Evolutionary conservation across 2,797 vertebrate species (phyloP), one percentile per base, ranked within the genome.

Genomic region (Betta splendens): DNA sequence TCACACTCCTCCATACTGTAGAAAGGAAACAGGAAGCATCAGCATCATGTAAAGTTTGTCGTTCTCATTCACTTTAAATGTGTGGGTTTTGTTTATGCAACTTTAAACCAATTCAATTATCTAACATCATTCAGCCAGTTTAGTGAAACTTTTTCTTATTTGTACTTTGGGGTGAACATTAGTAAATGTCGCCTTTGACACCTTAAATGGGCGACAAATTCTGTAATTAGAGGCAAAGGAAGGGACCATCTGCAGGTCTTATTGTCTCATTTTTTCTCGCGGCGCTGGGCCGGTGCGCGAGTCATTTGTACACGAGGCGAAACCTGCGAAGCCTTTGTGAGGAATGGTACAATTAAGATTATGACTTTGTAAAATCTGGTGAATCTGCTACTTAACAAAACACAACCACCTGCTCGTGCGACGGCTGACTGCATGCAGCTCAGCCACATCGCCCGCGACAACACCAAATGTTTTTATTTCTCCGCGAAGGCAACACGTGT

Each of bases 1-100:
- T 99, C 98, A 71, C 98, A 99, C 80, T 99, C 98, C 89, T 99
- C 98, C 98, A 99, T 99, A 53, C 98, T 99, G 77, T 22, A 9
- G 40, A 67, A 32, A 62, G n/a, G 6, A 20, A 10, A 21, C 33
- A 2, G 5, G 22, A 17, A 18, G 4, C 16, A 18, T 22, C 5
- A 25, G 18, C 4, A 3, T 1, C 13, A 20, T 36, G 7, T 38
- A 20, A 54, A 1, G 5, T 20, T 3, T 7, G 15, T 21, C 18
- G 0, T 22, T 0, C 2, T 47, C 16, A 35, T 49, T 37, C 13
- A 51, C 12, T 40, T 11, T 11, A 39, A 32, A 21, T 13, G 49
- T 35, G 9, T 9, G 22, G 18, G 16, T 33, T 1, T 10, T 50
- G 54, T 59, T 54, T 31, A 20, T 21, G 47, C 26, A 23, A 5